Percentiles rank a stretch among this genome's conserved stretches.
Conservation (phyloP, 1,140 invertebrate species). For the Tyrophagus putrescentiae region DNA sequence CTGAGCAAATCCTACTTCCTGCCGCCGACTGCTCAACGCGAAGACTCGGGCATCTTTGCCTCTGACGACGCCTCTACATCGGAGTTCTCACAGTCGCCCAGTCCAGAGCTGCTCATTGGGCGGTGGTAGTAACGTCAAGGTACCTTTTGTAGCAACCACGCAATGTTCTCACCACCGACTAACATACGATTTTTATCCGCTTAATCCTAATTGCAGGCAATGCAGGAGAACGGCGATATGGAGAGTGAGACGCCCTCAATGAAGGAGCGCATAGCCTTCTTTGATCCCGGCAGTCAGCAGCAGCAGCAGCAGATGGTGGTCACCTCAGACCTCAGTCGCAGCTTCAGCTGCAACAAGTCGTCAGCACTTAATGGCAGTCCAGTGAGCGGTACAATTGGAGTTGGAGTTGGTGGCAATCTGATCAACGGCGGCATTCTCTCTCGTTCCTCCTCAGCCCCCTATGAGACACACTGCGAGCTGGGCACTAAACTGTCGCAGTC, state of each 20-base stretch:
- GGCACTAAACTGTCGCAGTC: background rate
- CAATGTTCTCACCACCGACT: too few species aligned
- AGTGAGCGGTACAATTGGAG: background rate
- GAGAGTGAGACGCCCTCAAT: background rate
- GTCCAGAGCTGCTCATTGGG: conserved; percentile 17
- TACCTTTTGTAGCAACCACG: too few species aligned
- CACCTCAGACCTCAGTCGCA: background rate
- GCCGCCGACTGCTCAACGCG: background rate
- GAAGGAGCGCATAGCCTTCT: conserved; percentile 1
- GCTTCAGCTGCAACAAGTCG: background rate
- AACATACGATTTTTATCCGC: too few species aligned
- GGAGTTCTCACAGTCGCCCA: conserved; percentile 16
- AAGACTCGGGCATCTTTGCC: conserved; percentile 20
- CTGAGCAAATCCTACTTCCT: background rate
- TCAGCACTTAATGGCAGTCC: background rate
- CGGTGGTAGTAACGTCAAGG: too few species aligned
- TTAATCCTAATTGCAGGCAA: too few species aligned
- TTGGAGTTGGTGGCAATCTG: background rate
- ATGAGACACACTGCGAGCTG: background rate
- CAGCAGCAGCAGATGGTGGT: too few species aligned
- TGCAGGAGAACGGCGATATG: too few species aligned
- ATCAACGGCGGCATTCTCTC: background rate
- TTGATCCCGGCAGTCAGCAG: too few species aligned
- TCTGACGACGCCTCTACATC: conserved; percentile 10
- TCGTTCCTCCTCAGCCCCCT: conserved; percentile 7